These are phyloP conservation scores for Hololepta plana DNA, from an alignment of 2,888 invertebrate species.

Conservation along the genomic window DNA sequence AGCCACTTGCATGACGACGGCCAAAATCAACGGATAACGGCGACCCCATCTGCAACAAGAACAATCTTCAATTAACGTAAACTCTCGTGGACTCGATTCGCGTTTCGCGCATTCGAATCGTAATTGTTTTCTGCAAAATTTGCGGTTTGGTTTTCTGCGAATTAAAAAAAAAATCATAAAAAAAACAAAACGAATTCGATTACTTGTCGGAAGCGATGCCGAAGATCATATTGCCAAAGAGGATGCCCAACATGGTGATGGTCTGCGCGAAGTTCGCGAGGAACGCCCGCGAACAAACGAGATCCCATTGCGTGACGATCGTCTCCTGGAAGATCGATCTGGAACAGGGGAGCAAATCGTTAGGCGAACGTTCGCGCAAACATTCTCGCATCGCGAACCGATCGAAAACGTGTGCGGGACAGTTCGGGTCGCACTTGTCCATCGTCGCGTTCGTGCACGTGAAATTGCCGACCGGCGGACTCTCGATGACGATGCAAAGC, in stretches of 20 bases:
- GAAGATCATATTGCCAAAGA: slow-evolving; percentile 56
- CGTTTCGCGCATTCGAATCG: too few relatives aligned
- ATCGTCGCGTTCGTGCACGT: slow-evolving; percentile 25
- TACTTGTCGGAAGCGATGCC: slow-evolving; percentile 63
- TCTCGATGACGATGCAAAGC: slow-evolving; percentile 58
- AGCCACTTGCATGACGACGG: slow-evolving; percentile 53
- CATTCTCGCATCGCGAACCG: too few relatives aligned
- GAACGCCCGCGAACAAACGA: slow-evolving; percentile 47
- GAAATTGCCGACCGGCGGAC: slow-evolving; percentile 44
- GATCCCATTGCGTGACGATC: slow-evolving; percentile 56
- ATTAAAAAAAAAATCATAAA: too few relatives aligned
- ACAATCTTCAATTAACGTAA: too few relatives aligned
- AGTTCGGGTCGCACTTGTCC: slow-evolving; percentile 35
- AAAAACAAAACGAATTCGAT: too few relatives aligned
- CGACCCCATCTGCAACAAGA: slow-evolving; percentile 58
- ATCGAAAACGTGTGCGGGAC: slow-evolving; percentile 40
- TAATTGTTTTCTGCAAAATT: too few relatives aligned
- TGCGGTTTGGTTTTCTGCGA: too few relatives aligned
- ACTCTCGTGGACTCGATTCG: too few relatives aligned
- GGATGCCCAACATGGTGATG: slow-evolving; percentile 59
- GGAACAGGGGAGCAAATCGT: too few relatives aligned
- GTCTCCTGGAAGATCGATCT: slow-evolving; percentile 46
- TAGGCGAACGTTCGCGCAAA: too few relatives aligned
- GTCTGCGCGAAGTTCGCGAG: slow-evolving; percentile 59
- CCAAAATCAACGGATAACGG: slow-evolving; percentile 50